Conservation (phyloP, 2,888 invertebrate genomes). For the Metalampra italica region DNA sequence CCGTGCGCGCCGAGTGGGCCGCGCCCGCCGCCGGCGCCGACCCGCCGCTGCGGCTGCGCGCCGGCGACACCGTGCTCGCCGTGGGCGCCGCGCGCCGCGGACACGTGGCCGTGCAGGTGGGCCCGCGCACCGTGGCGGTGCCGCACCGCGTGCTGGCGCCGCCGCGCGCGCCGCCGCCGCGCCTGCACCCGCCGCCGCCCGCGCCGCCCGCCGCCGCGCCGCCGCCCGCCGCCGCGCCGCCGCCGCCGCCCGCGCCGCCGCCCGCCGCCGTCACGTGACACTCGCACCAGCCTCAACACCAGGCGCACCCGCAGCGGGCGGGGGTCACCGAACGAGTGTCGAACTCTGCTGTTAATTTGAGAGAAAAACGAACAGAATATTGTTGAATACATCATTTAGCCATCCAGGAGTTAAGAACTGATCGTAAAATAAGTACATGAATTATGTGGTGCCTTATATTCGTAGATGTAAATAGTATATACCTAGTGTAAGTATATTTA, state of each 20-base stretch:
- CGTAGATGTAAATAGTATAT: slow-evolving; percentile 40
- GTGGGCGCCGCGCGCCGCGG: slow-evolving; percentile 93
- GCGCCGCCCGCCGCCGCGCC: slow-evolving; percentile 30
- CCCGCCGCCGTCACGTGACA: slow-evolving; percentile 9
- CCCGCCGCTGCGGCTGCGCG: slow-evolving; percentile 71
- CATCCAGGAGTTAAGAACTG: not conserved
- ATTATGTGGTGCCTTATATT: slow-evolving; percentile 26
- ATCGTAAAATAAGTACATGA: not conserved
- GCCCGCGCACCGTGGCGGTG: slow-evolving; percentile 53
- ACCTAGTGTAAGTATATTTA: slow-evolving; percentile 43
- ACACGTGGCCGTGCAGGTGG: slow-evolving; percentile 88
- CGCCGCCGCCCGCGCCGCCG: slow-evolving; percentile 3
- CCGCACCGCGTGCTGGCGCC: slow-evolving; percentile 67
- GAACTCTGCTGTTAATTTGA: no score
- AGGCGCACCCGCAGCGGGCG: no score
- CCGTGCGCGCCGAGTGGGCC: slow-evolving; percentile 93
- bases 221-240: slow-evolving; percentile 32
- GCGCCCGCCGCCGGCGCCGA: slow-evolving; percentile 84
- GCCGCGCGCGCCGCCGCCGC: slow-evolving; percentile 48
- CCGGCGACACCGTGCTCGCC: slow-evolving; percentile 92
- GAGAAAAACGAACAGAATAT: not conserved
- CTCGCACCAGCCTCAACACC: not conserved
- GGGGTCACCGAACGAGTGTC: no score
- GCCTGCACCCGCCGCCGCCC: slow-evolving; percentile 45
- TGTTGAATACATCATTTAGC: not conserved